Evolutionary conservation across 2,113 vertebrate genomes (phyloP).

Genomic region (Bettongia penicillata): DNA sequence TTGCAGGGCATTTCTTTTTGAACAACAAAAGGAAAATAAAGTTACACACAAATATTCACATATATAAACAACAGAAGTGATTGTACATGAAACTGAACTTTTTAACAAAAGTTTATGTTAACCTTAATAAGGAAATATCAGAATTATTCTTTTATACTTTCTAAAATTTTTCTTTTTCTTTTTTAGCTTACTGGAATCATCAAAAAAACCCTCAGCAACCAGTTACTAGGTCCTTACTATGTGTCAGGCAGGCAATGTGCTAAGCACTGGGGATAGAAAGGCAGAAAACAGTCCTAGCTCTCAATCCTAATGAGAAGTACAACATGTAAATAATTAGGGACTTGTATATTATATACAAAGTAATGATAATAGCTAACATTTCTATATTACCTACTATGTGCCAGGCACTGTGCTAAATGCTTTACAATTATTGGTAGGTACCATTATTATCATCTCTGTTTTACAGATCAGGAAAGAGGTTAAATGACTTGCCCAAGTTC

Average conservation of each 20-base stretch:
- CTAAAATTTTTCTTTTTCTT: background rate
- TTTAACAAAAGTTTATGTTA: background rate
- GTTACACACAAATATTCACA: background rate
- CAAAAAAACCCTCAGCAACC: background rate
- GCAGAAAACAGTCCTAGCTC: background rate
- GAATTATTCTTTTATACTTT: background rate
- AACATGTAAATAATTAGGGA: background rate
- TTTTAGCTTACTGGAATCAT: background rate
- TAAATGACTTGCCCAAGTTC: background rate
- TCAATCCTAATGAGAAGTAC: background rate
- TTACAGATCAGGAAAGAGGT: background rate
- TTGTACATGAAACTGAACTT: background rate
- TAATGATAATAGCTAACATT: background rate
- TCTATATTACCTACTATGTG: background rate
- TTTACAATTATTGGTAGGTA: background rate
- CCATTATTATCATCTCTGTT: background rate
- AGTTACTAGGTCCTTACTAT: background rate
- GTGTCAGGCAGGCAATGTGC: background rate
- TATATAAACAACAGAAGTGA: background rate
- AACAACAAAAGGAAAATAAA: background rate
- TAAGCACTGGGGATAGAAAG: background rate
- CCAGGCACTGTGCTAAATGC: background rate
- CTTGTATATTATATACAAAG: background rate
- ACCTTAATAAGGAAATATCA: background rate
- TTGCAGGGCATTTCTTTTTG: background rate